Evolutionary conservation across 2,888 invertebrate genomes (phyloP), one percentile per base, ranked within the genome.

Genomic region (Drosophila niveifrons): DNA sequence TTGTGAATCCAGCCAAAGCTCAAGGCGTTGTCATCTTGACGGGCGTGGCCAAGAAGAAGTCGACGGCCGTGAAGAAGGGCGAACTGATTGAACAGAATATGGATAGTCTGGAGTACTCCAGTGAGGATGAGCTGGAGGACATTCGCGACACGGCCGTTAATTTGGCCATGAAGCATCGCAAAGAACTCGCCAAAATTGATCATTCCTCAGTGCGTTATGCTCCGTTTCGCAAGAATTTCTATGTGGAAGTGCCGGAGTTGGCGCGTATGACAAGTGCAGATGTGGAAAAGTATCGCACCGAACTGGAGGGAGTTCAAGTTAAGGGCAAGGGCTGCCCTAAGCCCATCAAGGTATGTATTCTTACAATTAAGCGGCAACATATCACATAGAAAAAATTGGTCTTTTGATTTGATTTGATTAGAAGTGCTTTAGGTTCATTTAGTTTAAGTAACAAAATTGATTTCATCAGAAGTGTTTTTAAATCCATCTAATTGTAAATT

Each of bases 71-170:
- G 9, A 95, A 96, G 81, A 98, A 99, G 93, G 99, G 99, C 58
- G 99, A 99, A 93, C 93, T 99, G n/a, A 98, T 99, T 90, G 99
- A 99, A 92, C 99, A 98, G 91, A 99, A 99, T 93, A 98, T 98
- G 92, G 99, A 99, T 91, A 98, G 98, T 0, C 93, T 99, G 71
- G 99, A 98, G 93, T 99, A 99, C 93, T 98, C 98, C 0, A 98
- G 98, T 11, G 99, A 99, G 92, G 99, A 99, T 91, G 98, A 99
- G 89, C 96, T 97, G 3, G 98, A 98, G 91, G 98, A 98, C 90
- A 94, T 98, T 57, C 97, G 98, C 80, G 96, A 98, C 72, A 96
- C 97, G 18, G 97, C 97, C 0, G 97, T 96, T 0, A 97, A 95
- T 86, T 94, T 96, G 36, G 97, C 97, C 0, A 97, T 97, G 66